phyloP scores from a whole-genome alignment of 2,888 invertebrate genomes.

The Melieria omissa region DNA sequence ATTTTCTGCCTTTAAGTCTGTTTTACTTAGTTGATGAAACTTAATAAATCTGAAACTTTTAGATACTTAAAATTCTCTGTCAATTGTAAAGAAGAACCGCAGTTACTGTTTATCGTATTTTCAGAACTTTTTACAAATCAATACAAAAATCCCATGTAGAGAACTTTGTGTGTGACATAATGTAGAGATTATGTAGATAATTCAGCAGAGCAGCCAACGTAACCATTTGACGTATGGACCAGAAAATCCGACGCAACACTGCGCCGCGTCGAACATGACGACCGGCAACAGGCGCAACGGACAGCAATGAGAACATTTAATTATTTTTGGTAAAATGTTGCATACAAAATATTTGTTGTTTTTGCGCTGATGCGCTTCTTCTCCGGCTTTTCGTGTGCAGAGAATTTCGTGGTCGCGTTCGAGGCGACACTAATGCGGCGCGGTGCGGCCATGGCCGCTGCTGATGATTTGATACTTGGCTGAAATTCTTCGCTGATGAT shows the following conservation, averaged over 20 bases:
- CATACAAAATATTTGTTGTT: slow-evolving; percentile 14
- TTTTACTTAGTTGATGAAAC: no score
- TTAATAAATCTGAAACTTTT: no score
- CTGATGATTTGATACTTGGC: background rate
- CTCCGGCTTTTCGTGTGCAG: slow-evolving; percentile 17
- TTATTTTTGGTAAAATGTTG: slow-evolving; percentile 34
- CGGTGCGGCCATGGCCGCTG: background rate
- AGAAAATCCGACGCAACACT: background rate
- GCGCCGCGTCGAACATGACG: background rate
- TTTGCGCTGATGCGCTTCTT: slow-evolving; percentile 4
- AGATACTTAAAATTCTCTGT: no score
- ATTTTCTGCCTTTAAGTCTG: no score
- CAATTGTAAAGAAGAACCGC: no score
- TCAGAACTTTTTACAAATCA: no score
- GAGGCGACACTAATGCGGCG: background rate
- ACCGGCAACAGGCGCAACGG: background rate
- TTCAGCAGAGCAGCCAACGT: no score
- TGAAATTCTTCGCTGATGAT: slow-evolving; percentile 6
- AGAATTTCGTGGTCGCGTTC: background rate
- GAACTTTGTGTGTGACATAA: no score
- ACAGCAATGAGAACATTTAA: slow-evolving; percentile 24
- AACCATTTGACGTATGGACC: background rate
- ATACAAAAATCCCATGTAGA: no score
- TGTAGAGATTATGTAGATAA: no score
- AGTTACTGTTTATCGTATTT: no score